These are phyloP conservation scores for Chelonus formosanus DNA, from an alignment of 2,888 invertebrate species.

Conservation along the genomic window DNA sequence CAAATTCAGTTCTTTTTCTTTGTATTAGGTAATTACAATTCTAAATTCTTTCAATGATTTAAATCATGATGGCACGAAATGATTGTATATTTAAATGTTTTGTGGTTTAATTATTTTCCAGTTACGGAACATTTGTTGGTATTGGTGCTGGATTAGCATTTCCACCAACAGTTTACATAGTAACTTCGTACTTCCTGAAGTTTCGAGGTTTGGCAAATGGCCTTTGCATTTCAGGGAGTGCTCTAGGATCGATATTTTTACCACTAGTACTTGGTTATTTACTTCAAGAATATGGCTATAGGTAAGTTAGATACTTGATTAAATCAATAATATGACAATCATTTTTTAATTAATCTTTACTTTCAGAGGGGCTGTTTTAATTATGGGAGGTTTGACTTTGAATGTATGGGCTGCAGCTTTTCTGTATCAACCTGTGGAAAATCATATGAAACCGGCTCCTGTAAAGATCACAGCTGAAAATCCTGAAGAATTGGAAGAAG, in stretches of 20 bases:
- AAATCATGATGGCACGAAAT: no score
- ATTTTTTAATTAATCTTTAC: slow-evolving; percentile 35
- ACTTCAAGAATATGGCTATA: slow-evolving; percentile 78
- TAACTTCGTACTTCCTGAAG: slow-evolving; percentile 85
- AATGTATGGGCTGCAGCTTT: slow-evolving; percentile 87
- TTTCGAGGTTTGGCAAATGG: slow-evolving; percentile 85
- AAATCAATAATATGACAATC: neutral
- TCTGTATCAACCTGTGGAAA: slow-evolving; percentile 84
- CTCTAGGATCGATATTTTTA: slow-evolving; percentile 84
- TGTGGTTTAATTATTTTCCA: slow-evolving; percentile 55
- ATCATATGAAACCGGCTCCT: slow-evolving; percentile 77
- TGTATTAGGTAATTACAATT: slow-evolving; percentile 73
- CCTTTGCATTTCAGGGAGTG: slow-evolving; percentile 87
- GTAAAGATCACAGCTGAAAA: slow-evolving; percentile 62
- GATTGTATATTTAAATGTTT: no score
- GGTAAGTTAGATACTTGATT: slow-evolving; percentile 63
- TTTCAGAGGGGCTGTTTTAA: slow-evolving; percentile 79
- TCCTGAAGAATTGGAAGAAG: slow-evolving; percentile 52
- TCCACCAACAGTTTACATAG: slow-evolving; percentile 89
- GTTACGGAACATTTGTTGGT: slow-evolving; percentile 84
- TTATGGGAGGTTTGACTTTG: slow-evolving; percentile 83
- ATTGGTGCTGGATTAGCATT: slow-evolving; percentile 86
- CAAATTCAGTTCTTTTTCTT: slow-evolving; percentile 79
- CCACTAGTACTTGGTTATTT: slow-evolving; percentile 80
- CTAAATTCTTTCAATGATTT: neutral